Evolutionary conservation across 1,140 invertebrate genomes (phyloP), one percentile per base, ranked within the genome.

Genomic region (Drosophila asahinai): DNA sequence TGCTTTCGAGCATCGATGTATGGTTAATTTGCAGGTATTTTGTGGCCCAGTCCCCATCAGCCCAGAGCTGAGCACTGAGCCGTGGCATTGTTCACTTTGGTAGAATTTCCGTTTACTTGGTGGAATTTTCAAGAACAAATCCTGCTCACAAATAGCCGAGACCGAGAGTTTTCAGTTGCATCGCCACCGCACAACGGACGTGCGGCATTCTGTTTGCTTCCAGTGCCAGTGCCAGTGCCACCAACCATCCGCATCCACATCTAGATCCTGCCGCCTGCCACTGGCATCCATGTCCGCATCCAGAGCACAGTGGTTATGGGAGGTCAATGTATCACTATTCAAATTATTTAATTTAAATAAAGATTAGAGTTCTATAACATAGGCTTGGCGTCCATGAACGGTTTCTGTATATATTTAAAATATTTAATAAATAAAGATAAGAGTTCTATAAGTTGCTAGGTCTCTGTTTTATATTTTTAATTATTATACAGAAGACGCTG

Each of bases 201-300:
- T 55, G 40, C 22, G 25, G 25, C 65, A 49, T 59, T 71, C 38
- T 68, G 52, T 66, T 71, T 71, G 65, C 25, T 71, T 15, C 22
- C 33, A 36, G 33, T 33, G 33, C 22, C n/a, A 72, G 22, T 25
- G 22, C 22, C 22, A 3, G 22, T 25, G 22, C 45, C 66, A 36
- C n/a, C n/a, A 22, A 3, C 54, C 38, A 33, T 33, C 27, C 55
- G 33, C n/a, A 22, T 22, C 17, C 33, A 19, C 17, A 36, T 7
- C 17, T 12, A 19, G 14, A 6, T 40, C 38, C 38, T 0, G 25
- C 4, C n/a, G 11, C 27, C 0, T 33, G 0, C 49, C 51, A 52
- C 27, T 52, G n/a, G 1, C 49, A 33, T 0, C 30, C 52, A 11
- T 15, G 17, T 15, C 52, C 51, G 36, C 30, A 22, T 33, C 11